Base-by-base conservation (phyloP, 2,113 vertebrate species). In the Anthoscopus minutus region DNA sequence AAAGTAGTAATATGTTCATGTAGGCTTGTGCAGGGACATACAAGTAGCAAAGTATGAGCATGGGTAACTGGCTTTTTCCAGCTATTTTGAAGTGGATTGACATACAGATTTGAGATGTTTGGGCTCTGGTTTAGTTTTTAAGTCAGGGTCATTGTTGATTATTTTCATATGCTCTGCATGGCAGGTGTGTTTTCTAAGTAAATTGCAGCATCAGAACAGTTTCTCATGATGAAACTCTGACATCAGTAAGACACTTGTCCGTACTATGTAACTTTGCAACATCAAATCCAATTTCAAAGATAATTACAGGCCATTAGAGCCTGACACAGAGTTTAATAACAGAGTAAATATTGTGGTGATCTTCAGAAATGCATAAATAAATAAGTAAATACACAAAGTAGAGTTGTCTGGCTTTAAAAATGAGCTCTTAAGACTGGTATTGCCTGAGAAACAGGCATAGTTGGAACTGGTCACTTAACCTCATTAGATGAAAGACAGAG, bases 351-450 rank as follows among this genome's bases (percentile, higher is more conserved):
- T 84, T 94, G 93, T 74, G 95, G 81, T 72, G 54, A 94, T 94
- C 91, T 96, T 92, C 93, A 82, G 92, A 97, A 96, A 92, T 93
- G 91, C 96, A 94, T 93, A 95, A 91, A 93, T 96, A 96, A 97
- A 85, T 93, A 95, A 89, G 81, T 91, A 96, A 86, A 96, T 88
- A 86, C 40, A 85, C 47, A 54, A 81, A 92, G 92, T 73, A 53
- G 51, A 91, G 37, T 56, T 83, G 81, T 92, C 92, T 96, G 87
- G 54, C 91, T 91, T 88, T 89, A 94, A 96, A 96, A 87, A 40
- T 56, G 61, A 72, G 56, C 38, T 89, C 48, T 74, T 92, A 33
- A 88, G 90, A 91, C 91, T 80, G 76, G 92, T 81, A 81, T 86
- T 93, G 71, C 88, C 70, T 89, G 93, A 88, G 86, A 84, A 97